Evolutionary conservation across 2,888 invertebrate genomes (phyloP).

Genomic region (Monoplex corrugatus): DNA sequence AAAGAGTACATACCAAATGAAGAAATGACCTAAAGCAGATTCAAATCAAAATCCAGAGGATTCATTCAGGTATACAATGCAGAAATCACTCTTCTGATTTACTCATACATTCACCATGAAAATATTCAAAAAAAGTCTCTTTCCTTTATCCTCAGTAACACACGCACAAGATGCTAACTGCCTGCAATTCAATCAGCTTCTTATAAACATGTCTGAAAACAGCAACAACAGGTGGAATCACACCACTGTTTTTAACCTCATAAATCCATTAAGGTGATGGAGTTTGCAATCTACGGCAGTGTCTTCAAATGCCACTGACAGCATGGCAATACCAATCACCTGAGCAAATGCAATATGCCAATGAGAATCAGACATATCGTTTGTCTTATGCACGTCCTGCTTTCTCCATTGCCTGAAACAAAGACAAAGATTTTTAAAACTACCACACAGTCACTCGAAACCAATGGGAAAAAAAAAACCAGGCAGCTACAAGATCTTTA

Average conservation of each 20-base stretch:
- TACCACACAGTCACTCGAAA: no score
- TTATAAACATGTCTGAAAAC: no score
- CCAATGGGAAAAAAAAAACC: no score
- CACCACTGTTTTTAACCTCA: background rate
- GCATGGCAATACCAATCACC: no score
- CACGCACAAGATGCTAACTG: background rate
- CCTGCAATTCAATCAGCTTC: background rate
- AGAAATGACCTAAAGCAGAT: background rate
- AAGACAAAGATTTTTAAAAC: background rate
- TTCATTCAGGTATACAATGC: background rate
- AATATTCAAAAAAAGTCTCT: background rate
- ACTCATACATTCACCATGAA: background rate
- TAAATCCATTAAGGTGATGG: background rate
- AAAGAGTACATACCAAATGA: background rate
- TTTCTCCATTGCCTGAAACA: conserved; percentile 49
- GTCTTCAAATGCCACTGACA: background rate
- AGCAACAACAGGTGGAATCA: background rate
- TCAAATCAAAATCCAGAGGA: background rate
- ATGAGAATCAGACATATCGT: background rate
- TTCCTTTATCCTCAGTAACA: background rate
- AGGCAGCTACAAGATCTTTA: no score
- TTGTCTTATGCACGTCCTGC: conserved; percentile 21
- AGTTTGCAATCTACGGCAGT: background rate
- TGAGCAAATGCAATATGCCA: background rate
- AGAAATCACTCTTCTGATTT: background rate